Conservation (phyloP, 1,140 invertebrate genomes). For the Amphibalanus amphitrite region DNA sequence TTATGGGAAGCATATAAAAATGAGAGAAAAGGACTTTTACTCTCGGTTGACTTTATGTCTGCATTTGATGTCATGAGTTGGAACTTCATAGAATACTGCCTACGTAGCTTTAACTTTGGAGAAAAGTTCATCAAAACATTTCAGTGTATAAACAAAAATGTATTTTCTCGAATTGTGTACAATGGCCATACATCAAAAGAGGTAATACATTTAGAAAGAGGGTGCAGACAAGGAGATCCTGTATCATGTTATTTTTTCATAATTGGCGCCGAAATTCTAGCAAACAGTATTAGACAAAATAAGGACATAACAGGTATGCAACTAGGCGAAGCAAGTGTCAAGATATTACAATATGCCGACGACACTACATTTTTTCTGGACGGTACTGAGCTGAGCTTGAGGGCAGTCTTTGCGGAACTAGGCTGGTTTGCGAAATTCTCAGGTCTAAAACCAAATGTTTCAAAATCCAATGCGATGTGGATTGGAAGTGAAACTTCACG, state of each 20-base stretch:
- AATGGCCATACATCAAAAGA: not conserved
- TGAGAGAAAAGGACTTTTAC: not conserved
- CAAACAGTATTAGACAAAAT: not conserved
- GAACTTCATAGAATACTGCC: not conserved
- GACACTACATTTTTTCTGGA: not conserved
- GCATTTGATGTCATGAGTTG: not conserved
- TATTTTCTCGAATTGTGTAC: not conserved
- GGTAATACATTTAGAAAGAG: not conserved
- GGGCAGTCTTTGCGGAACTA: no score
- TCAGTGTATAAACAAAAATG: not conserved
- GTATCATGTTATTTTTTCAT: not conserved
- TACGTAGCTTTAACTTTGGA: not conserved
- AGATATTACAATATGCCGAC: not conserved
- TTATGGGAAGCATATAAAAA: not conserved
- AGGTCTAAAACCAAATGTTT: no score
- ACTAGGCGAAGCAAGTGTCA: not conserved
- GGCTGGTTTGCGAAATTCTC: no score
- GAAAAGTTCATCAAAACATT: not conserved
- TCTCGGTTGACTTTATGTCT: not conserved
- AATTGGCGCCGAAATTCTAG: not conserved
- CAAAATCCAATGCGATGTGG: no score
- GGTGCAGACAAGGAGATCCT: not conserved
- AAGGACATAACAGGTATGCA: not conserved
- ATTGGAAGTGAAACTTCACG: no score
- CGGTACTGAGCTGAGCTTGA: no score